These are phyloP conservation scores for Ectobius pallidus DNA, from an alignment of 2,888 invertebrate genomes.

Conservation along the genomic window DNA sequence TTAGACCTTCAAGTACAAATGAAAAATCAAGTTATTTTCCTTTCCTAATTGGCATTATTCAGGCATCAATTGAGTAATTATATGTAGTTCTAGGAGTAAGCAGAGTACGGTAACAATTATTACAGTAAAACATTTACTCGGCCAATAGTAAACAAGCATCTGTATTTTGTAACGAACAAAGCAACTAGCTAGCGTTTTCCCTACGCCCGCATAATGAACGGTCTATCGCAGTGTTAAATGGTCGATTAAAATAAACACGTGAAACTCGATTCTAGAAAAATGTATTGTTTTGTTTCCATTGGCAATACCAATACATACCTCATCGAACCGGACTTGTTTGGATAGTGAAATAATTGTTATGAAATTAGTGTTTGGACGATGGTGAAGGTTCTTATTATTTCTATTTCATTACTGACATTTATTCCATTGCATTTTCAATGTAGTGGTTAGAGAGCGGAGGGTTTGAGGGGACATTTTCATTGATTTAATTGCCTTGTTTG, in stretches of 20 bases:
- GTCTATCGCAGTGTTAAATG: not conserved
- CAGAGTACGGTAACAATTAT: no score
- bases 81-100: no score
- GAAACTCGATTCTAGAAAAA: not conserved
- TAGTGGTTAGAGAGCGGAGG: no score
- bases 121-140: no score
- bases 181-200: no score
- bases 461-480: not conserved
- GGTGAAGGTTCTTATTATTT: not conserved
- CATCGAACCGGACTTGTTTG: not conserved
- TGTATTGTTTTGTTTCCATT: not conserved
- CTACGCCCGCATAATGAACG: not conserved
- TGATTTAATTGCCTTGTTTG: not conserved
- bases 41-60: no score
- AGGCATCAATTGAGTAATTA: no score
- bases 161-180: no score
- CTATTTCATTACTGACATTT: not conserved
- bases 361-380: not conserved
- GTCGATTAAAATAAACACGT: not conserved
- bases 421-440: not conserved
- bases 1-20: no score
- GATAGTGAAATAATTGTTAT: not conserved
- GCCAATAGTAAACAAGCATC: no score
- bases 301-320: not conserved
- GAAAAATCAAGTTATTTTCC: no score